Base-by-base conservation (phyloP, 2,888 invertebrate species). In the Ditula angustiorana region DNA sequence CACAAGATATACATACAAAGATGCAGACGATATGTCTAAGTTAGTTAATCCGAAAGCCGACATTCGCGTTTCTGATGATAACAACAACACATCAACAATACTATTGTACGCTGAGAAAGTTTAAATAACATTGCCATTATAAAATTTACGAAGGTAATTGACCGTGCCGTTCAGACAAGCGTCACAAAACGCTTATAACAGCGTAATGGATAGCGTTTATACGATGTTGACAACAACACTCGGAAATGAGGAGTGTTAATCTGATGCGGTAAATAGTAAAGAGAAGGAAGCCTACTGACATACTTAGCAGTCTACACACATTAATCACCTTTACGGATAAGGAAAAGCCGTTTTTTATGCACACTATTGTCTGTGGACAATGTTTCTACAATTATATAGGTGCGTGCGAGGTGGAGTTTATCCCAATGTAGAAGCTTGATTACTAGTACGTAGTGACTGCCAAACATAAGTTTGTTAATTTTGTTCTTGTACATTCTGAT, bases 311-410 rank as follows among this genome's bases (percentile, higher is more conserved):
- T 30, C 50, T 46, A 28, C 50, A 52, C 50, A 63, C 50, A 58
- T 58, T 58, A 63, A 58, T 58, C 57, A 63, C 49, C n/a, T 44
- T 26, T 16, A 50, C 11, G 57, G 63, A 63, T 58, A 26, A 23
- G 47, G 44, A 24, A n/a, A 63, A 56, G 44, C 16, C 50, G 41
- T 24, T 33, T 50, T 61, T 57, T 50, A 35, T 30, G 19, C 26
- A 21, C 49, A 30, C 19, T 52, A 33, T 52, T 52, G 52, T 52
- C 52, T 52, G 52, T 19, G 11, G 30, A 52, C 13, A 13, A 37
- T 24, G 13, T 21, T 33, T 33, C 21, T 52, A 49, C 21, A 33
- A 33, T 21, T 10, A 16, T 30, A 21, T 16, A 19, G 16, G 7
- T 52, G 52, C 21, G 33, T 33, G 16, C 19, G 19, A 33, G 16